These are phyloP conservation scores for Porites divaricata DNA, from an alignment of 92 coral and sea anemone genomes.

Conservation along the genomic window DNA sequence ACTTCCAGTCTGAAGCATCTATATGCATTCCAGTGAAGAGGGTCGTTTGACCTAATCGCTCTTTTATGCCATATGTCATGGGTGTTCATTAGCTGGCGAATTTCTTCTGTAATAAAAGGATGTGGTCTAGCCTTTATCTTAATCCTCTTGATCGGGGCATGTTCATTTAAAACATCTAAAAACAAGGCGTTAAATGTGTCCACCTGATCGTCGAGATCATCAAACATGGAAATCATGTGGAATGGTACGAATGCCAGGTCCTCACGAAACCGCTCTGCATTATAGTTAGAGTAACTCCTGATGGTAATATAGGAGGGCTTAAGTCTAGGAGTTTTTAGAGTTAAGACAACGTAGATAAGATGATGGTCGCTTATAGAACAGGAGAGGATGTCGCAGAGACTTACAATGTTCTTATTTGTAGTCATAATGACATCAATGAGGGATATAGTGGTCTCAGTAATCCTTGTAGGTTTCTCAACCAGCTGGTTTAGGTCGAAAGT, in stretches of 20 bases:
- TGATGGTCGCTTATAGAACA: constrained; percentile 67
- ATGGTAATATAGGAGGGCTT: constrained; percentile 63
- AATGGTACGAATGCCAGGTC: constrained; percentile 64
- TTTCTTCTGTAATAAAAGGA: constrained; percentile 33
- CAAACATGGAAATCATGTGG: constrained; percentile 51
- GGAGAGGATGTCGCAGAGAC: constrained; percentile 47
- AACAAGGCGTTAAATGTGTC: constrained; percentile 53
- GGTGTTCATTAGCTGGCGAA: constrained; percentile 40
- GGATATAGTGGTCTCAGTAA: constrained; percentile 56
- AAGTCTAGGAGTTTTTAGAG: constrained; percentile 49
- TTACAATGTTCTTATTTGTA: constrained; percentile 43
- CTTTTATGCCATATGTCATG: constrained; percentile 45
- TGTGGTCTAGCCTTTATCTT: constrained; percentile 47
- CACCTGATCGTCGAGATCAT: constrained; percentile 58
- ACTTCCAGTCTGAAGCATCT: constrained; percentile 35
- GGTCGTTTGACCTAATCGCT: constrained; percentile 32
- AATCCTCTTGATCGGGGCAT: constrained; percentile 38
- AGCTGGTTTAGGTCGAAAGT: constrained; percentile 43
- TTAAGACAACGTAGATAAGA: constrained; percentile 53
- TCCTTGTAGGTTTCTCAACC: constrained; percentile 39
- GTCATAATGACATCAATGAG: constrained; percentile 39
- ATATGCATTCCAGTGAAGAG: constrained; percentile 15
- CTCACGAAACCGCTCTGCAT: constrained; percentile 51
- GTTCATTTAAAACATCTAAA: constrained; percentile 39
- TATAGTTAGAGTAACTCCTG: constrained; percentile 54